phyloP scores from a whole-genome alignment of 2,888 invertebrate species.

The Apamea sordens region DNA sequence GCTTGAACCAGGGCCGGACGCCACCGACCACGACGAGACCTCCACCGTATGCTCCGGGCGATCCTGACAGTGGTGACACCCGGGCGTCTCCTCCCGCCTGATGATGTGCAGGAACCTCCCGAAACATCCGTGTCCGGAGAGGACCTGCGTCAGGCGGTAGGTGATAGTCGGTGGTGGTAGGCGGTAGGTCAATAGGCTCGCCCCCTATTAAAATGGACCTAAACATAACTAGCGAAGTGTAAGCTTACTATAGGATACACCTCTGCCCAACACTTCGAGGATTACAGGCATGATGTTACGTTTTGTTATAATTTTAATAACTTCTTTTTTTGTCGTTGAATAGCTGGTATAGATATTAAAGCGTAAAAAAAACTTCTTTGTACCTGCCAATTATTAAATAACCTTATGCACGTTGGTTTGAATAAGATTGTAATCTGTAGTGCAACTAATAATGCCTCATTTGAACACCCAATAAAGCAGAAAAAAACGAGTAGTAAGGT shows the following conservation, averaged over 20 bases:
- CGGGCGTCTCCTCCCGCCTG: too few relatives aligned
- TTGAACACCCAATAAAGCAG: conserved; percentile 32
- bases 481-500: conserved; percentile 16
- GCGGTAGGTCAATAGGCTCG: neutral
- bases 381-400: conserved; percentile 22
- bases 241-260: neutral
- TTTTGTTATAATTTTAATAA: neutral
- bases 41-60: too few relatives aligned
- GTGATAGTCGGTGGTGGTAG: too few relatives aligned
- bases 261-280: neutral
- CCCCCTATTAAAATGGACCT: neutral
- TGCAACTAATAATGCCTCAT: conserved; percentile 36
- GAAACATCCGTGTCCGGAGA: too few relatives aligned
- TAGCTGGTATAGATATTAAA: neutral
- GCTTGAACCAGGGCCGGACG: too few relatives aligned
- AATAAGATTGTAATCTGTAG: conserved; percentile 36
- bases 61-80: too few relatives aligned
- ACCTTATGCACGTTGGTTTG: conserved; percentile 15
- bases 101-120: too few relatives aligned
- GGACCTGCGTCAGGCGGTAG: too few relatives aligned
- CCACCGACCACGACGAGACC: too few relatives aligned
- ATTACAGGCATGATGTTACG: neutral
- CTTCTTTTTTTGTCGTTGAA: neutral
- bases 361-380: conserved; percentile 3
- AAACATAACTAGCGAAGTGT: neutral